Percentiles rank a stretch among this genome's conserved stretches.
These are phyloP conservation scores for Baronia brevicornis DNA, from an alignment of 2,888 invertebrate genomes.

Conservation along the genomic window DNA sequence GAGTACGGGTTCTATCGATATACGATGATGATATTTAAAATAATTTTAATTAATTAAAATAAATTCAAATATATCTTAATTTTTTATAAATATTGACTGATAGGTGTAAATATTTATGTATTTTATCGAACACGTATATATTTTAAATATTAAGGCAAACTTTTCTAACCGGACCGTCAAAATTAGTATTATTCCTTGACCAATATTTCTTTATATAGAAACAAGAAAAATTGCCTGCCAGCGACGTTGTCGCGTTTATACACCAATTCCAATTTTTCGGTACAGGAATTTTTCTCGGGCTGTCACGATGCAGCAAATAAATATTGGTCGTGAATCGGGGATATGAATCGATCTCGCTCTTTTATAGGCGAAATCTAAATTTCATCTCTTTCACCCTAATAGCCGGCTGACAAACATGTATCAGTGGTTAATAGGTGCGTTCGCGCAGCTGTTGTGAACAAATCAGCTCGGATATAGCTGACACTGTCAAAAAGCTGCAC, in stretches of 20 bases:
- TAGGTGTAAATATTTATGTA: too few relatives aligned
- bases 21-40: constrained; percentile 20
- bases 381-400: constrained; percentile 72
- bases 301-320: constrained; percentile 69
- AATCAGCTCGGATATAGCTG: constrained; percentile 75
- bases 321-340: constrained; percentile 65
- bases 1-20: too few relatives aligned
- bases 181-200: constrained; percentile 44
- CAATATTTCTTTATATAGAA: constrained; percentile 62
- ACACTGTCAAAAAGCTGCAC: constrained; percentile 71
- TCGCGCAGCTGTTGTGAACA: constrained; percentile 73
- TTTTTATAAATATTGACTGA: too few relatives aligned
- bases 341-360: constrained; percentile 70
- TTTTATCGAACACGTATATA: too few relatives aligned
- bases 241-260: constrained; percentile 50
- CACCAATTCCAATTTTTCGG: constrained; percentile 58
- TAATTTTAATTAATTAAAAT: constrained; percentile 1
- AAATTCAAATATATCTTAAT: constrained; percentile 1
- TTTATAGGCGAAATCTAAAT: constrained; percentile 57
- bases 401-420: constrained; percentile 76
- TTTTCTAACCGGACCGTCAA: constrained; percentile 12
- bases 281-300: constrained; percentile 59
- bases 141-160: constrained; percentile 17
- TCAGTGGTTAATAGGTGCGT: constrained; percentile 76
- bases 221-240: constrained; percentile 60